Evolutionary conservation across 1,140 invertebrate species (phyloP), one percentile per base, ranked within the genome.

Genomic region (Cherax quadricarinatus): DNA sequence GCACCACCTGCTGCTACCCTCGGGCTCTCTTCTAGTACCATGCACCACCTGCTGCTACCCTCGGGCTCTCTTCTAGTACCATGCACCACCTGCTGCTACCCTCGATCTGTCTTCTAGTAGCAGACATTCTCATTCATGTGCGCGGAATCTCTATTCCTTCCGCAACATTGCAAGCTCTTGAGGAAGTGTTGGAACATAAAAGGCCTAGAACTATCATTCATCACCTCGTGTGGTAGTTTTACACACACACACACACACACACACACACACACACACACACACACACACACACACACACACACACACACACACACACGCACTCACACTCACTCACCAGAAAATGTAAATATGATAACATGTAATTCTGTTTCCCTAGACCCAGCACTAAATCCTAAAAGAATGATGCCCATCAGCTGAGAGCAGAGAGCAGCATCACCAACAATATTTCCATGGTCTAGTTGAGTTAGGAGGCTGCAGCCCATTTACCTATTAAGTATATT

Each of bases 301-400:
- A 66, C 18, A 66, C 16, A 66, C 18, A 66, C 18, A 66, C 18
- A 66, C 18, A 66, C 18, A 66, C 18, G 16, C 18, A 66, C 18
- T 10, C 18, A 66, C 18, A 66, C 18, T 10, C 18, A 66, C 18
- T 10, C 3, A 66, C 3, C 3, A 16, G 16, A 16, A 66, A 10
- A 10, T 6, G 18, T 66, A 66, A 10, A 66, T 66, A 66, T 6
- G 16, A 66, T 16, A 66, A 66, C 6, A 16, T 10, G 14, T 16
- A 66, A 66, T 10, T 66, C 16, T 16, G 14, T 12, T 6, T 66
- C 62, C 12, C 62, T 16, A 21, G 53, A 4, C 62, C 62, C 62
- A 66, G 62, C 62, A 66, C 62, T 66, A 66, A 66, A 66, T 66
- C 62, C 62, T 66, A 66, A 66, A 66, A 66, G 62, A 66, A 66